Evolutionary conservation across 64 coral and sea anemone species (phyloP).

Genomic region (Catalaphyllia jardinei): DNA sequence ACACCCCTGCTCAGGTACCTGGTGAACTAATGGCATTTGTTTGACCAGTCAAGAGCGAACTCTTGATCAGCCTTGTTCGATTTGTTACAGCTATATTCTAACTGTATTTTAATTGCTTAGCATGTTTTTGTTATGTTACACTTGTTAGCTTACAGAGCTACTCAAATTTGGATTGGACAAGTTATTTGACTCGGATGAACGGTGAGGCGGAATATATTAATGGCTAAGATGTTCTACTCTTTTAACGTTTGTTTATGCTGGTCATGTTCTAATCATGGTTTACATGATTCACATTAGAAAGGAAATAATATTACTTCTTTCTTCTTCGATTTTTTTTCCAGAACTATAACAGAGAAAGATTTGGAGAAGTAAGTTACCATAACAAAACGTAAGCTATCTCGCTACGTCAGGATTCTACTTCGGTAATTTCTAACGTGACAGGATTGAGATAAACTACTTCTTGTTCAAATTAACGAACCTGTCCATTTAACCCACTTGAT

Average conservation of each 20-base stretch:
- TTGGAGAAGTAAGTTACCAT: slow-evolving; percentile 57
- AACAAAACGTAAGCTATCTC: too few species aligned
- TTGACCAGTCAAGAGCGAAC: not conserved
- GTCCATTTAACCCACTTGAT: not conserved
- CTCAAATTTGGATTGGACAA: slow-evolving; percentile 89
- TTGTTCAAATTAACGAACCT: not conserved
- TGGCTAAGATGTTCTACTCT: too few species aligned
- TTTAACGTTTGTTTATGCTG: too few species aligned
- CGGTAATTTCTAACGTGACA: too few species aligned
- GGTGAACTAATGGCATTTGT: not conserved
- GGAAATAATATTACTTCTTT: not conserved
- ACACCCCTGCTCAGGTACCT: slow-evolving; percentile 53
- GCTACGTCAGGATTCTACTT: too few species aligned
- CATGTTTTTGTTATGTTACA: not conserved
- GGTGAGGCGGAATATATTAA: slow-evolving; percentile 27
- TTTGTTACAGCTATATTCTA: not conserved
- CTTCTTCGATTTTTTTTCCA: slow-evolving; percentile 3
- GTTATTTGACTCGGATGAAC: slow-evolving; percentile 78
- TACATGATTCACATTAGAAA: not conserved
- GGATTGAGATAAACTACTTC: not conserved
- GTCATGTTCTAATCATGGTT: too few species aligned
- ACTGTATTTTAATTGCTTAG: not conserved
- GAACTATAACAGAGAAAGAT: slow-evolving; percentile 68
- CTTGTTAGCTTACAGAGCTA: slow-evolving; percentile 76
- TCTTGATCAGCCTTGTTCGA: not conserved